Evolutionary conservation across 2,113 vertebrate species (phyloP), one percentile per base, ranked within the genome.

Genomic region (Polypterus senegalus): DNA sequence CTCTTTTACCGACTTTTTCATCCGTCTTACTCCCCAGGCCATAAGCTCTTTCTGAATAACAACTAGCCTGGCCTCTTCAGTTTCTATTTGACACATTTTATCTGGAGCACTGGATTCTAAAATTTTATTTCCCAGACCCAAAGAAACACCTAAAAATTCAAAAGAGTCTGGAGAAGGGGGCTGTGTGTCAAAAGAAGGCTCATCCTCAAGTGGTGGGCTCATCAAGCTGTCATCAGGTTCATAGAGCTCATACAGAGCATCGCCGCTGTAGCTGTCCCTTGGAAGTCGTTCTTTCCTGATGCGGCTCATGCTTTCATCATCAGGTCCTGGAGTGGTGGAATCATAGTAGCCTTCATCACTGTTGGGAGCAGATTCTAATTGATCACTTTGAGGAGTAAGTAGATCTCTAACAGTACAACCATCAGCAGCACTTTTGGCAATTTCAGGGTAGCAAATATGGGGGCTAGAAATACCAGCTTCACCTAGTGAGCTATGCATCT

Each of bases 321-420:
- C 94, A 0, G 79, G 91, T 58, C 92, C 94, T 0, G 96, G 94
- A 0, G 96, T 97, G 8, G 84, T 92, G 3, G 94, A 96, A 63
- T 99, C 94, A 0, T 95, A 99, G 74, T 99, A 99, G 4, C 96
- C 94, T 73, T 99, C 96, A 0, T 99, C 96, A 0, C 96, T 99
- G 47, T 91, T 98, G 0, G 94, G 94, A 48, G 89, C 93, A 0
- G 96, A 97, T 60, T 94, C 94, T 55, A 96, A 94, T 68, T 91
- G 91, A 69, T 97, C 96, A 3, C 93, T 97, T 73, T 93, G 93
- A 3, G 96, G 96, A 0, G 92, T 96, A 69, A 94, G 67, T 63
- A 88, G 81, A 0, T 87, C 88, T 63, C 79, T 70, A 0, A 75
- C 69, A 0, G 82, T 74, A 47, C 61, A 1, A 69, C 67, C 54